Percentiles rank a stretch among this genome's conserved stretches.
These are phyloP conservation scores for Pachyseris speciosa DNA, from an alignment of 64 coral and sea anemone species.

Conservation along the genomic window DNA sequence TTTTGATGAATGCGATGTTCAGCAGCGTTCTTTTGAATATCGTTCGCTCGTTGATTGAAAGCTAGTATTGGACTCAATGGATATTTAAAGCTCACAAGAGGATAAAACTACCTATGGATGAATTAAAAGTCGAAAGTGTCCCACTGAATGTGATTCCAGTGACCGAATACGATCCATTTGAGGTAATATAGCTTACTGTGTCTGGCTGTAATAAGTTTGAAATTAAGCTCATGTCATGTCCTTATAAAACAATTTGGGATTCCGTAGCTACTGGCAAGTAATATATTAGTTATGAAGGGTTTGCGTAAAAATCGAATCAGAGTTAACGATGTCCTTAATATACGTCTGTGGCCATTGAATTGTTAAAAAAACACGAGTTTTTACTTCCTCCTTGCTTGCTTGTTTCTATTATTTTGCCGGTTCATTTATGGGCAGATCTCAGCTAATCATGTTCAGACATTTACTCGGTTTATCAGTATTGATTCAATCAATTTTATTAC, in stretches of 20 bases:
- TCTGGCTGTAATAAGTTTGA: too few relatives aligned
- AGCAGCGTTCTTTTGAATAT: not conserved
- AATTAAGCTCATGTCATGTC: not conserved
- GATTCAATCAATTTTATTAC: too few relatives aligned
- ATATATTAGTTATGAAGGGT: constrained; percentile 17
- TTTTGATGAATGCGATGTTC: not conserved
- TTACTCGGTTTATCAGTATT: too few relatives aligned
- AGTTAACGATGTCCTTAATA: not conserved
- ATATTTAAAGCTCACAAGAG: not conserved
- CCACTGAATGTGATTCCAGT: constrained; percentile 72
- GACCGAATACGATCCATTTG: constrained; percentile 98
- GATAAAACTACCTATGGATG: constrained; percentile 24
- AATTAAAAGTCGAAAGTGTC: constrained; percentile 43
- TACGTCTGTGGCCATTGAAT: not conserved
- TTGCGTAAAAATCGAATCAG: too few relatives aligned
- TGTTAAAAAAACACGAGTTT: not conserved
- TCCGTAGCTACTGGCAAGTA: constrained; percentile 6
- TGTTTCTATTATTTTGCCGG: too few relatives aligned
- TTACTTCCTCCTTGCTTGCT: too few relatives aligned
- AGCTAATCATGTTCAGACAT: too few relatives aligned
- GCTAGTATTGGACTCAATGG: constrained; percentile 26
- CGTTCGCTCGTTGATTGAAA: not conserved
- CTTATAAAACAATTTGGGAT: not conserved
- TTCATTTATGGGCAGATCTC: too few relatives aligned
- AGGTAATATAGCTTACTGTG: constrained; percentile 77